Evolutionary conservation across 2,113 vertebrate species (phyloP).

Genomic region (Chlorocebus sabaeus): DNA sequence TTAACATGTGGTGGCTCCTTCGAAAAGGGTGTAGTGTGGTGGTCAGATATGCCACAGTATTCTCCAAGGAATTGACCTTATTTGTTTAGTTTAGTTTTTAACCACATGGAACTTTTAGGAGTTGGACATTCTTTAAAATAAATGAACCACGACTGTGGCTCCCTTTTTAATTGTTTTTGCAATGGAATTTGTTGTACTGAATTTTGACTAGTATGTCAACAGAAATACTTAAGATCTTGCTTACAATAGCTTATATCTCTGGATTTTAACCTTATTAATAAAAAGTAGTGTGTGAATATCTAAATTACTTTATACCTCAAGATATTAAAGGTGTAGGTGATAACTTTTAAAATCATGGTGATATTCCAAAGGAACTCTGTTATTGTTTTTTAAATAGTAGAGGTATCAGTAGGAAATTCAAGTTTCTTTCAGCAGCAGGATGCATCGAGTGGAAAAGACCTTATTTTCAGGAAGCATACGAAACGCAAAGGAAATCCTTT

Average conservation of each 20-base stretch:
- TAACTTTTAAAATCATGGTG: not conserved
- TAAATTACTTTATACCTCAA: not conserved
- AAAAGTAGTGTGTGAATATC: not conserved
- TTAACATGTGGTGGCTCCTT: not conserved
- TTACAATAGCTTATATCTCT: not conserved
- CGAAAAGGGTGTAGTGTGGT: not conserved
- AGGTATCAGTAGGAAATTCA: not conserved
- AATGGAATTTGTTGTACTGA: not conserved
- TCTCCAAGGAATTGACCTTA: not conserved
- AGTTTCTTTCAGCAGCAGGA: slow-evolving; percentile 13
- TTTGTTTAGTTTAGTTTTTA: slow-evolving; percentile 7
- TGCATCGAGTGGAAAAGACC: slow-evolving; percentile 62
- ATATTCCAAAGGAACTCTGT: not conserved
- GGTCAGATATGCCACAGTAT: not conserved
- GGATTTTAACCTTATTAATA: not conserved
- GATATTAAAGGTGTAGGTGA: not conserved
- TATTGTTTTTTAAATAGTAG: not conserved
- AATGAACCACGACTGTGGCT: not conserved
- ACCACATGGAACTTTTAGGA: not conserved
- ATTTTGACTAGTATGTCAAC: not conserved
- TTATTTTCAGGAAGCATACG: slow-evolving; percentile 66
- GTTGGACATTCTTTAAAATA: slow-evolving; percentile 18
- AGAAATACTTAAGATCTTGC: not conserved
- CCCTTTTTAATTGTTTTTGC: not conserved
- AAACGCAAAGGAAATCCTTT: slow-evolving; percentile 75